Evolutionary conservation across 1,140 invertebrate species (phyloP).

Genomic region (Apolygus lucorum): DNA sequence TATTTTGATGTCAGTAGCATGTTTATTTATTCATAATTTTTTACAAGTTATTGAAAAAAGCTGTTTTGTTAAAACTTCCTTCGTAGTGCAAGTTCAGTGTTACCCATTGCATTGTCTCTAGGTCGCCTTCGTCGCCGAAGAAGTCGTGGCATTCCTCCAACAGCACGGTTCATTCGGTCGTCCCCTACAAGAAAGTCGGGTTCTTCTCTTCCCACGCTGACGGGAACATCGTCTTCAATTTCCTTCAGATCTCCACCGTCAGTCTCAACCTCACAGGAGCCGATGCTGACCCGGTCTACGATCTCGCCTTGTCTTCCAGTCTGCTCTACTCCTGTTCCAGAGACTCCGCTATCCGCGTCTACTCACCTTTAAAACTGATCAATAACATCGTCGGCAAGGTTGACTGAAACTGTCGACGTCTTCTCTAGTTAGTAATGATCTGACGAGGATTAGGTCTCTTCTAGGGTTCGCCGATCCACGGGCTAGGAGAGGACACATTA

Average conservation of each 20-base stretch:
- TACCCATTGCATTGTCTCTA: too few relatives aligned
- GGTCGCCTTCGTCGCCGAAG: conserved; percentile 20
- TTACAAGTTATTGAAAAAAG: too few relatives aligned
- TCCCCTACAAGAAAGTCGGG: conserved; percentile 38
- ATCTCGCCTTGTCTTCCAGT: conserved; percentile 44
- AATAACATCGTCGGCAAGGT: neutral
- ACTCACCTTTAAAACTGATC: conserved; percentile 33
- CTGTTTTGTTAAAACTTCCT: too few relatives aligned
- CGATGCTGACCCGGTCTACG: conserved; percentile 56
- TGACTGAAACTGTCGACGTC: neutral
- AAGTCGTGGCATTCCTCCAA: conserved; percentile 43
- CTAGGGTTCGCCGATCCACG: too few relatives aligned
- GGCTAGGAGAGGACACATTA: too few relatives aligned
- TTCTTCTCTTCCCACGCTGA: conserved; percentile 48
- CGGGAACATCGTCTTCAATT: conserved; percentile 46
- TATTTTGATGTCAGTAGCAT: too few relatives aligned
- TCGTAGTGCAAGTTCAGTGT: too few relatives aligned
- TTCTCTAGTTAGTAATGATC: too few relatives aligned
- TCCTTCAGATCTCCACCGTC: conserved; percentile 39
- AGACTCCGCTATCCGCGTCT: conserved; percentile 49
- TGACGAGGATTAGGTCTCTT: too few relatives aligned
- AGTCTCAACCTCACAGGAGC: conserved; percentile 53
- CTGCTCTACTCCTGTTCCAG: conserved; percentile 49
- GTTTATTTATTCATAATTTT: too few relatives aligned
- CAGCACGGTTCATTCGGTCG: conserved; percentile 42